Evolutionary conservation across 2,797 vertebrate genomes (phyloP), one percentile per base, ranked within the genome.

Genomic region (Gobio occitaniae): DNA sequence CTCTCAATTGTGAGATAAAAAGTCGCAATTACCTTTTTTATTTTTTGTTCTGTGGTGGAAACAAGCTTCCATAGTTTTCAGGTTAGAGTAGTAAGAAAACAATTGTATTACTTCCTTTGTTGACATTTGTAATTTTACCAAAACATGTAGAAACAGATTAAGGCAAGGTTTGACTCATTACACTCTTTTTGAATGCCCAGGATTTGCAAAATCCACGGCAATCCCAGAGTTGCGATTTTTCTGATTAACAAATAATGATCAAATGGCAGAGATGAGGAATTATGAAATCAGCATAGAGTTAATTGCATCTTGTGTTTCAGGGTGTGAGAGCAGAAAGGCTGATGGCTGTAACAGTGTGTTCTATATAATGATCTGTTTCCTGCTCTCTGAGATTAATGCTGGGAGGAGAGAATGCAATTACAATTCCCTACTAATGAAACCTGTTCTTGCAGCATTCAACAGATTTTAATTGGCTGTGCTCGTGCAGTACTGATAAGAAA

Each of bases 331-430:
- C 82, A 56, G 61, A 83, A 48, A 66, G 80, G 76, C 13, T 65
- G 25, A 32, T 29, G 61, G 25, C 13, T 65, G 29, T 65, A 32
- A 65, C 52, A 68, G 15, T 19, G 63, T 47, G 77, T 80, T 41
- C 63, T 38, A 29, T 65, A 25, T 82, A 88, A 88, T 59, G 36
- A 88, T 48, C 70, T 85, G 75, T 78, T 86, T 65, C 71, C n/a
- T 36, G 13, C 68, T 74, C 32, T 78, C 80, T 72, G n/a, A 59
- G 15, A 80, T 72, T 50, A 80, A 82, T 54, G 54, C 56, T 61
- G 84, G 77, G 17, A 76, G 32, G 36, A 68, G 59, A 61, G 25
- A 86, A 83, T 2, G n/a, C 61, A 83, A 83, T 83, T 76, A 83
- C 77, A 83, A 77, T 68, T 9, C 59, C 3, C 48, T 66, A 9